phyloP scores from a whole-genome alignment of 2,113 vertebrate species.

The Canis aureus region DNA sequence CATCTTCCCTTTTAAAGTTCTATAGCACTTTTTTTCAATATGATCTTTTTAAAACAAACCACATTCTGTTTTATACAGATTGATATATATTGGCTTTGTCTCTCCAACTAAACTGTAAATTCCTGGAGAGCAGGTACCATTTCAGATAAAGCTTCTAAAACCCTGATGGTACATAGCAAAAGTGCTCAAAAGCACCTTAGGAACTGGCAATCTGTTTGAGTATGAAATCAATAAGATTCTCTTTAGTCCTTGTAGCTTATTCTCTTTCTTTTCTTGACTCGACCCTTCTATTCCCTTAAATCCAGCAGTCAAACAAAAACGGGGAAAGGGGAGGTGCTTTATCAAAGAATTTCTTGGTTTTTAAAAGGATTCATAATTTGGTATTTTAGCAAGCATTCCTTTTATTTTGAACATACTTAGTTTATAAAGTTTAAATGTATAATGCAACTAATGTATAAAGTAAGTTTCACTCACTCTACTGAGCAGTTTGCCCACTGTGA shows the following conservation, averaged over 20 bases:
- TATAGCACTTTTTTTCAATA: background rate
- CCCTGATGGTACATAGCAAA: background rate
- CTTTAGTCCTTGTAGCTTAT: background rate
- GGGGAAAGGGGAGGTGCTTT: background rate
- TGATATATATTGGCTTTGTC: background rate
- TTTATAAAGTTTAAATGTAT: constrained; percentile 14
- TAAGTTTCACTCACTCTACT: background rate
- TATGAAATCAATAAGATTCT: constrained; percentile 18
- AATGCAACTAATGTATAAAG: background rate
- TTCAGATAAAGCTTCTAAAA: constrained; percentile 33
- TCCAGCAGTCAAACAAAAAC: background rate
- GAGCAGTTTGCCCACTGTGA: background rate
- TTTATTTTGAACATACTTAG: constrained; percentile 40
- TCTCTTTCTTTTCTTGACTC: constrained; percentile 9
- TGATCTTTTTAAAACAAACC: constrained; percentile 22
- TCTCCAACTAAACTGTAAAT: constrained; percentile 35
- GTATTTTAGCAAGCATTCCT: background rate
- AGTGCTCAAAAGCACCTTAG: background rate
- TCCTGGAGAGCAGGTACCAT: background rate
- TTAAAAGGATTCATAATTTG: constrained; percentile 38
- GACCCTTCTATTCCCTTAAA: background rate
- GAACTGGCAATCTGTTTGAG: background rate
- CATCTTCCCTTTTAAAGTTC: constrained; percentile 49
- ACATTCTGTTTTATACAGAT: constrained; percentile 11
- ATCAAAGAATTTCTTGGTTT: background rate